Evolutionary conservation across 2,797 vertebrate genomes (phyloP), one percentile per base, ranked within the genome.

Genomic region (Lutjanus argentimaculatus): DNA sequence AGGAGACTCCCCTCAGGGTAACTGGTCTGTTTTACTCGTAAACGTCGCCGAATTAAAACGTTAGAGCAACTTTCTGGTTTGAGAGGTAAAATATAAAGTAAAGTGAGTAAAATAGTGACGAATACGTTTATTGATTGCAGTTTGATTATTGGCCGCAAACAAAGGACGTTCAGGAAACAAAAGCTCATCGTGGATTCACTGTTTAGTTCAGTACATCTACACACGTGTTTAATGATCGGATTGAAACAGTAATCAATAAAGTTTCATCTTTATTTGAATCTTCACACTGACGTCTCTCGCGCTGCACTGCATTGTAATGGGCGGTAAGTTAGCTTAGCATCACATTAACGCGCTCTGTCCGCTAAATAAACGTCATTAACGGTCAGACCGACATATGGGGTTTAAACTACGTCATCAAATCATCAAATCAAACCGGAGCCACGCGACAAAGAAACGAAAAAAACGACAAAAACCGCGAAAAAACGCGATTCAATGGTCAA

Each of bases 281-380:
- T 36, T 36, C 30, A 36, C 30, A 36, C 30, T 36, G 30, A 36
- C 30, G 13, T 9, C 14, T 1, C 11, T 48, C 9, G 8, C 19
- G 21, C 52, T 36, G 59, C 12, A 2, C 68, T 8, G 57, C 69
- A 0, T 6, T 19, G 21, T 7, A 0, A n/a, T 14, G 46, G 59
- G 65, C 21, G 25, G 21, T 62, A 15, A 43, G 1, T 75, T 91
- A 87, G 89, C 86, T 86, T 86, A 89, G 84, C 88, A 51, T 62
- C 56, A 15, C 8, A 1, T 14, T 40, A 12, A 10, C 45, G 19
- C 2, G 1, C 13, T 5, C 0, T 36, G 1, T 2, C 36, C 46
- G 56, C 1, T 8, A 0, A 40, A 36, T 3, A 6, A 43, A 7
- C 6, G 0, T 0, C 7, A 40, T 4, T 17, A 4, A 2, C 51